These are phyloP conservation scores for Drosophila atripex DNA, from an alignment of 2,888 invertebrate species.

Conservation along the genomic window DNA sequence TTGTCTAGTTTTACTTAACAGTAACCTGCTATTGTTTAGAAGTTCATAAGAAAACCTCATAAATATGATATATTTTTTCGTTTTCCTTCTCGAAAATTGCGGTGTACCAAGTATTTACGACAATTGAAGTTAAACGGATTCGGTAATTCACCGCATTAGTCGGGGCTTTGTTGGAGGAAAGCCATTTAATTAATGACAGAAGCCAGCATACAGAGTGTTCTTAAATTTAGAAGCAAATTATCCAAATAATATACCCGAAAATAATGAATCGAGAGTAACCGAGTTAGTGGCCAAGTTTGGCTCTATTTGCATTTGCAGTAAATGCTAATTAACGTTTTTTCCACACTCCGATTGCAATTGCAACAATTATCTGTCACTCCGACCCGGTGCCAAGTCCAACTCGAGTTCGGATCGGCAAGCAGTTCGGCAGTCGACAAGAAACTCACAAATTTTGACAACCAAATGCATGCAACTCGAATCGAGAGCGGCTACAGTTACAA, in stretches of 20 bases:
- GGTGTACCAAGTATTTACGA: constrained; percentile 15
- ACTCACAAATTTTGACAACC: constrained; percentile 58
- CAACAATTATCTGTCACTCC: constrained; percentile 16
- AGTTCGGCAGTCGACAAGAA: constrained; percentile 30
- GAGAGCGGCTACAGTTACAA: constrained; percentile 62
- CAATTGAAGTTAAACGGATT: constrained; percentile 23
- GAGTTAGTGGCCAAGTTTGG: constrained; percentile 3
- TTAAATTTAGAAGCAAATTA: constrained; percentile 35
- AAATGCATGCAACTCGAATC: constrained; percentile 60
- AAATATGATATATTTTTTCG: not conserved
- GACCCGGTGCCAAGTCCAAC: constrained; percentile 34
- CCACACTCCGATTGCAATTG: constrained; percentile 32
- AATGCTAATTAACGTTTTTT: constrained; percentile 18
- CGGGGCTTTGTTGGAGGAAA: not conserved
- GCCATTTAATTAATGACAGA: constrained; percentile 1
- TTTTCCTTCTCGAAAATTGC: not conserved
- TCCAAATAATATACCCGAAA: not conserved
- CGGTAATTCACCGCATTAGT: constrained; percentile 18
- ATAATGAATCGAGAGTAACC: not conserved
- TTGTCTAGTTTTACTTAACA: no score
- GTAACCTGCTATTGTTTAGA: no score
- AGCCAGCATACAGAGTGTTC: constrained; percentile 8
- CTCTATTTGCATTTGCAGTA: constrained; percentile 16
- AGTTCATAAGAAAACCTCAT: no score
- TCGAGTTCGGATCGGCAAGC: constrained; percentile 19